Conservation (phyloP, 2,113 vertebrate genomes). For the Podocnemis expansa region DNA sequence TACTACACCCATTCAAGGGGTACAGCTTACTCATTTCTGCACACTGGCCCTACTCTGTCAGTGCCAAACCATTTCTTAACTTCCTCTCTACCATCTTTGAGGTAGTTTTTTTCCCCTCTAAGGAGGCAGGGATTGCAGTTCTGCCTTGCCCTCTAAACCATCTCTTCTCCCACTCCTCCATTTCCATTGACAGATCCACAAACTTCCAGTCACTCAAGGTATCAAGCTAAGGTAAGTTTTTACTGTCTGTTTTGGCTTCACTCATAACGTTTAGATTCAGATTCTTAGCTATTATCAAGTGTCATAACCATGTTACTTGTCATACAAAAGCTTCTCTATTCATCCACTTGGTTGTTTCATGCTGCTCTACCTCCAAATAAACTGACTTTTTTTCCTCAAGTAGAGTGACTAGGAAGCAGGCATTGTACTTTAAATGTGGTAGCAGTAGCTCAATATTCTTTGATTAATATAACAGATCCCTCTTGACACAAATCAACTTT, state of each 20-base stretch:
- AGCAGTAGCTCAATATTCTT: background rate
- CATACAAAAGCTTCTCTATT: background rate
- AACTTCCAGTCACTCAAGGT: background rate
- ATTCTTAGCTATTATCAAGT: background rate
- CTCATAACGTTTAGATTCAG: background rate
- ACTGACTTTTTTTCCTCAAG: background rate
- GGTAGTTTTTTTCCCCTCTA: background rate
- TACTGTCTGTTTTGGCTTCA: background rate
- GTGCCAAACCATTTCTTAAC: background rate
- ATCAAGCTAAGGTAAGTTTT: background rate
- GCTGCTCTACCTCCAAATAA: background rate
- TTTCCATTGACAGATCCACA: background rate
- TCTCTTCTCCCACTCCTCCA: background rate
- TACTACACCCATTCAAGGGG: accelerated
- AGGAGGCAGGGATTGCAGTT: background rate
- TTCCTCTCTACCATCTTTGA: accelerated
- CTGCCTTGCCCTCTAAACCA: background rate
- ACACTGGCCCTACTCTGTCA: background rate
- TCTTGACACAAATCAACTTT: background rate
- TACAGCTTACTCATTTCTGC: background rate
- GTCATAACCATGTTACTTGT: background rate
- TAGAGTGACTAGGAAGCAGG: background rate
- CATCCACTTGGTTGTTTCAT: background rate
- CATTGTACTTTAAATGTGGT: background rate
- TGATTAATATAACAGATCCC: background rate